phyloP scores from a whole-genome alignment of 2,888 invertebrate species.

The Ecliptopera silaceata region DNA sequence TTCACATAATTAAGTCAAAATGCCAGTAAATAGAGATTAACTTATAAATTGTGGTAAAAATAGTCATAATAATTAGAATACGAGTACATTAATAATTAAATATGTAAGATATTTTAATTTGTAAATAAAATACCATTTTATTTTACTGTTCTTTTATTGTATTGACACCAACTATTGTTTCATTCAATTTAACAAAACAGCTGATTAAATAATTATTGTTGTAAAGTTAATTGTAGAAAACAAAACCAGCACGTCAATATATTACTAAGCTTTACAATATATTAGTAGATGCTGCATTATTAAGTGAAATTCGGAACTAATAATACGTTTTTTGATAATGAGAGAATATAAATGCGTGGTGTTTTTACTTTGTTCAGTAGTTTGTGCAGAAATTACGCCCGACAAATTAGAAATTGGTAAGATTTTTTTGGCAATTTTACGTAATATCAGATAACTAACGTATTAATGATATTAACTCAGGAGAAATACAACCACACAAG shows the following conservation, averaged over 20 bases:
- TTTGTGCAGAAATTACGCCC: neutral
- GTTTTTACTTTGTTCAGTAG: neutral
- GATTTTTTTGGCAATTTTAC: no score
- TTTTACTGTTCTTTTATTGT: constrained; percentile 4
- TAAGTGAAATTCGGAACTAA: neutral
- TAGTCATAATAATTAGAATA: constrained; percentile 18
- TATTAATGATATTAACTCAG: no score
- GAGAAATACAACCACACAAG: no score
- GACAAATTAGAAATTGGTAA: neutral
- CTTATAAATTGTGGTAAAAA: constrained; percentile 2
- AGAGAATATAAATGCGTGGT: neutral
- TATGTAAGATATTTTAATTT: constrained; percentile 19
- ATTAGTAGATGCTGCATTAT: neutral
- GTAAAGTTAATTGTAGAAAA: neutral
- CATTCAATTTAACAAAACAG: neutral
- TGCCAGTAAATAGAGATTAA: neutral
- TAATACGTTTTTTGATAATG: neutral
- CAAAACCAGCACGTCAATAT: neutral
- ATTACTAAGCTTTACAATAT: neutral
- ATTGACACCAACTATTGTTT: neutral
- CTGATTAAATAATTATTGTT: neutral
- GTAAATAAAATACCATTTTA: constrained; percentile 30
- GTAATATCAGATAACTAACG: no score
- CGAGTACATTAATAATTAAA: no score
- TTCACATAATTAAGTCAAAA: neutral